Conservation (phyloP, 2,888 invertebrate genomes). For the Idaea biselata region DNA sequence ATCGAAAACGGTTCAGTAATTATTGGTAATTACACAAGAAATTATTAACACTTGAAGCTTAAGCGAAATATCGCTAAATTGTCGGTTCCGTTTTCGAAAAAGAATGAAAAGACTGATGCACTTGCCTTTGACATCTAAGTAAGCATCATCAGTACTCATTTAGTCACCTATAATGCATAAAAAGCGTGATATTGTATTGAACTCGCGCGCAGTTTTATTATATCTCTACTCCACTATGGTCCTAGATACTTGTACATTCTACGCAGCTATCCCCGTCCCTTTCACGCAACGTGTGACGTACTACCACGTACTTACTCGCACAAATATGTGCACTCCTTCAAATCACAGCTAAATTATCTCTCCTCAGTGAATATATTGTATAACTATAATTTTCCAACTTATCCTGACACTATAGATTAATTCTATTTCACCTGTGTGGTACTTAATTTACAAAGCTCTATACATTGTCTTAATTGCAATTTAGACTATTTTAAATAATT, state of each 20-base stretch:
- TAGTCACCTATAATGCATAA: too few relatives aligned
- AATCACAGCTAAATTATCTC: conserved; percentile 80
- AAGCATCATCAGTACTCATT: too few relatives aligned
- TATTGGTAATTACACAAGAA: too few relatives aligned
- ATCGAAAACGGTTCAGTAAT: too few relatives aligned
- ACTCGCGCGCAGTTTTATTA: neutral
- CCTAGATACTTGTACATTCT: neutral
- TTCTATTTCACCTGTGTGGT: conserved; percentile 75
- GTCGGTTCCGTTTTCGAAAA: too few relatives aligned
- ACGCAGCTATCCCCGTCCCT: neutral
- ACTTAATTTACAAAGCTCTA: conserved; percentile 79
- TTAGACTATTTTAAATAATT: conserved; percentile 76
- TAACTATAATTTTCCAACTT: conserved; percentile 55
- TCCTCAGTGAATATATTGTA: conserved; percentile 50
- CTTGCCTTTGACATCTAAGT: too few relatives aligned
- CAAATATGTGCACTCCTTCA: conserved; percentile 71
- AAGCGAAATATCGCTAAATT: too few relatives aligned
- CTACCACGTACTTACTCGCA: conserved; percentile 60
- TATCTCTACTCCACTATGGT: neutral
- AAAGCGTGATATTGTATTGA: neutral
- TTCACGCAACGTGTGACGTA: neutral
- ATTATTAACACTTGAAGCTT: too few relatives aligned
- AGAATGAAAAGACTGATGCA: too few relatives aligned
- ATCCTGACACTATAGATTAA: conserved; percentile 60
- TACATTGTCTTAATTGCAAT: conserved; percentile 78